Evolutionary conservation across 2,797 vertebrate species (phyloP).

Genomic region (Macropodus opercularis): DNA sequence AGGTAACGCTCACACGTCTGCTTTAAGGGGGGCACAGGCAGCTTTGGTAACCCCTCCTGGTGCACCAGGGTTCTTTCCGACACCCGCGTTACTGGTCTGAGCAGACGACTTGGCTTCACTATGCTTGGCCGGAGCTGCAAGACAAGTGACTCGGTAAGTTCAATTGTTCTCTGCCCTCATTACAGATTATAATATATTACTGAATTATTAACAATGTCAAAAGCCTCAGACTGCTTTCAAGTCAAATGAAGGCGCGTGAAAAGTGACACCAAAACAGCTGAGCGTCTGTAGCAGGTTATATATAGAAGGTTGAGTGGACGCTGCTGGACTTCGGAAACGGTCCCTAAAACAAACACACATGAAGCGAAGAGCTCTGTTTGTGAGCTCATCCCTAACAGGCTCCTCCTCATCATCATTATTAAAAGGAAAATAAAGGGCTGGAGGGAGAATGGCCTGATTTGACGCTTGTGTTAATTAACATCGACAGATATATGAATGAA

Average conservation of each 20-base stretch:
- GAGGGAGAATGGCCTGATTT: not conserved
- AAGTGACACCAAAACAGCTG: conserved; percentile 58
- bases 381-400: not conserved
- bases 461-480: not conserved
- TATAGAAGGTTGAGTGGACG: conserved; percentile 60
- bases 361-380: not conserved
- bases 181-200: not conserved
- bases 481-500: no score
- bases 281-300: conserved; percentile 37
- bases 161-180: not conserved
- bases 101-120: conserved; percentile 79
- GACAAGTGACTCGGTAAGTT: not conserved
- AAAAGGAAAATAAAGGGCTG: no score
- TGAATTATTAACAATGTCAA: conserved; percentile 4
- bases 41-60: conserved; percentile 87
- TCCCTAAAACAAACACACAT: conserved; percentile 47
- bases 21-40: conserved; percentile 90
- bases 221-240: not conserved
- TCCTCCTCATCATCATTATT: not conserved
- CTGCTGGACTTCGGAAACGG: conserved; percentile 44
- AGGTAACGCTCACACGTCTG: conserved; percentile 91
- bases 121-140: conserved; percentile 73
- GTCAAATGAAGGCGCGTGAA: conserved; percentile 16
- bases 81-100: conserved; percentile 81
- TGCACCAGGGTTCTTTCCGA: conserved; percentile 82